A percentile compares a stretch with the other conserved stretches of the same genome.
phyloP scores from a whole-genome alignment of 2,113 vertebrate genomes.

The Catharus fuscescens region DNA sequence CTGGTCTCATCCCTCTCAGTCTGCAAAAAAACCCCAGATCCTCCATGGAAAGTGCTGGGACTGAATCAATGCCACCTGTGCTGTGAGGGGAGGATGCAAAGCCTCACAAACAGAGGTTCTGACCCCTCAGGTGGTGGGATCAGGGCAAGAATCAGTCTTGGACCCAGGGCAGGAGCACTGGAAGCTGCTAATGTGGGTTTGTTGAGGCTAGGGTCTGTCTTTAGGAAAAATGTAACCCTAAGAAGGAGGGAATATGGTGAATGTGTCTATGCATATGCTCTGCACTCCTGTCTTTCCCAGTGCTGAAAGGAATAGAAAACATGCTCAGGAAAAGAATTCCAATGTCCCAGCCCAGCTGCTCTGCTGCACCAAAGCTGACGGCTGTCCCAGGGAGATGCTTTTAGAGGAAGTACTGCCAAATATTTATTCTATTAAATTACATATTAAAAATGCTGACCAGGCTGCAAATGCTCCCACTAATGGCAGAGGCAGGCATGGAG shows the following conservation, averaged over 20 bases:
- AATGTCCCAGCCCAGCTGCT: neutral
- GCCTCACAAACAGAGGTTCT: neutral
- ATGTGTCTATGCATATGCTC: neutral
- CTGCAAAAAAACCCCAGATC: neutral
- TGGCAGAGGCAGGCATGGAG: neutral
- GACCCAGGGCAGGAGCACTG: neutral
- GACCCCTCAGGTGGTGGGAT: neutral
- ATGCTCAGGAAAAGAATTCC: neutral
- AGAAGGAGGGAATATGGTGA: neutral
- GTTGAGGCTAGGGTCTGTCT: neutral
- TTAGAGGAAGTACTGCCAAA: constrained; percentile 50
- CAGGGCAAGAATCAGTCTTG: neutral
- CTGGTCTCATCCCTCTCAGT: neutral
- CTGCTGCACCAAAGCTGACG: neutral
- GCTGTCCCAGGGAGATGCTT: neutral
- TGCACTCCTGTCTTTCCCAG: neutral
- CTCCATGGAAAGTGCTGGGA: neutral
- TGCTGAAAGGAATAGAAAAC: neutral
- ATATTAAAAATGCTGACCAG: constrained; percentile 36
- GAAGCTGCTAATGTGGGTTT: neutral
- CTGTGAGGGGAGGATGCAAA: neutral
- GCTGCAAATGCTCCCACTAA: constrained; percentile 51
- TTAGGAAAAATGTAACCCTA: neutral
- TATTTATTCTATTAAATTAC: constrained; percentile 66
- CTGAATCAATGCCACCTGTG: neutral